These are phyloP conservation scores for Thereuonema tuberculata DNA, from an alignment of 1,140 invertebrate genomes.

Conservation along the genomic window DNA sequence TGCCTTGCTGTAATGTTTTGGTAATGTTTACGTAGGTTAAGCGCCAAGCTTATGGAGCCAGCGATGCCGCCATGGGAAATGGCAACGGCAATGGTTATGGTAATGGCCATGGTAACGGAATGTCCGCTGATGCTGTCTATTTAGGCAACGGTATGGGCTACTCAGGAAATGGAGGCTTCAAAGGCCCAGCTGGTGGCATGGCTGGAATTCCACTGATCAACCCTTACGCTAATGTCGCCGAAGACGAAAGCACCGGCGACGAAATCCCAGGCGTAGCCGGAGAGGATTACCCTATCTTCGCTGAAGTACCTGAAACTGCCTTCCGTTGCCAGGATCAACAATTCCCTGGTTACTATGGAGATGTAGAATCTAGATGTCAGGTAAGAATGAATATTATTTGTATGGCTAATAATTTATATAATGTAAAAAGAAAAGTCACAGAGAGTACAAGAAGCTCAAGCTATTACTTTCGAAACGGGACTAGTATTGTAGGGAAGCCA, in stretches of 20 bases:
- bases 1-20: too few relatives aligned
- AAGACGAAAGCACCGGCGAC: conserved; percentile 32
- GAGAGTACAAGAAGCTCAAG: conserved; percentile 32
- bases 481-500: too few relatives aligned
- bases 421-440: conserved; percentile 35
- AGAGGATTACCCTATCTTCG: too few relatives aligned
- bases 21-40: too few relatives aligned
- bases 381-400: conserved; percentile 32
- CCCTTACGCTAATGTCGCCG: conserved; percentile 21
- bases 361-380: too few relatives aligned
- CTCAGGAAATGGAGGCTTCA: neutral
- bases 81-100: neutral
- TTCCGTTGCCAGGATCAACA: too few relatives aligned
- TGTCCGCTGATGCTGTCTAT: neutral
- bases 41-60: neutral
- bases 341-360: too few relatives aligned
- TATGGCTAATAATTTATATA: conserved; percentile 31
- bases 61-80: neutral
- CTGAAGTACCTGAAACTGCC: too few relatives aligned
- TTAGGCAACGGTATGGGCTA: neutral
- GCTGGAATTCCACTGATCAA: neutral
- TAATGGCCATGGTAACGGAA: neutral
- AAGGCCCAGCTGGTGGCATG: neutral
- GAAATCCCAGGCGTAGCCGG: too few relatives aligned
- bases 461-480: neutral